Evolutionary conservation across 2,113 vertebrate species (phyloP).

Genomic region (Circaetus gallicus): DNA sequence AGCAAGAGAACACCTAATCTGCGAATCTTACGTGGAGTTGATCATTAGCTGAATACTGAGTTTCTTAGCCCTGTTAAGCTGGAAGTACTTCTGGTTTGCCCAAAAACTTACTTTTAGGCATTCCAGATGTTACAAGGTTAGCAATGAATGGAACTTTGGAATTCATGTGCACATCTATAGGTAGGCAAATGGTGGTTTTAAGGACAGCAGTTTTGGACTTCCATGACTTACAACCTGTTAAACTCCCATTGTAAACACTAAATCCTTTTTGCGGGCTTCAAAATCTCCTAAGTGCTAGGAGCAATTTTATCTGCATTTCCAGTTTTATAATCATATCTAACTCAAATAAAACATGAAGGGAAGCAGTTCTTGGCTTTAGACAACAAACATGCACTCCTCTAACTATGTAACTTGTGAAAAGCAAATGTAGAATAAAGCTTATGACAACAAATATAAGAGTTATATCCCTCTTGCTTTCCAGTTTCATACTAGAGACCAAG

Average conservation of each 20-base stretch:
- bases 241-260: not conserved
- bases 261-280: not conserved
- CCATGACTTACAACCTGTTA: not conserved
- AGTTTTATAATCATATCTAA: not conserved
- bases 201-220: not conserved
- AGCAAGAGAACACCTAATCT: not conserved
- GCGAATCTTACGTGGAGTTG: rapidly evolving
- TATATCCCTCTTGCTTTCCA: not conserved
- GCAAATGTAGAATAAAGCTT: not conserved
- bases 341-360: not conserved
- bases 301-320: not conserved
- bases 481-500: not conserved
- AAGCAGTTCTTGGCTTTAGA: not conserved
- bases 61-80: not conserved
- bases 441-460: not conserved
- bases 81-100: not conserved
- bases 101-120: not conserved
- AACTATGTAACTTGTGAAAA: not conserved
- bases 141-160: not conserved
- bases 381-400: not conserved
- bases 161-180: not conserved
- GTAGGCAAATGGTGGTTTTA: not conserved
- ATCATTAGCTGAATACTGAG: not conserved
- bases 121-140: not conserved
- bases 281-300: not conserved